Evolutionary conservation across 1,140 invertebrate genomes (phyloP), one percentile per base, ranked within the genome.

Genomic region (Gryllus bimaculatus): DNA sequence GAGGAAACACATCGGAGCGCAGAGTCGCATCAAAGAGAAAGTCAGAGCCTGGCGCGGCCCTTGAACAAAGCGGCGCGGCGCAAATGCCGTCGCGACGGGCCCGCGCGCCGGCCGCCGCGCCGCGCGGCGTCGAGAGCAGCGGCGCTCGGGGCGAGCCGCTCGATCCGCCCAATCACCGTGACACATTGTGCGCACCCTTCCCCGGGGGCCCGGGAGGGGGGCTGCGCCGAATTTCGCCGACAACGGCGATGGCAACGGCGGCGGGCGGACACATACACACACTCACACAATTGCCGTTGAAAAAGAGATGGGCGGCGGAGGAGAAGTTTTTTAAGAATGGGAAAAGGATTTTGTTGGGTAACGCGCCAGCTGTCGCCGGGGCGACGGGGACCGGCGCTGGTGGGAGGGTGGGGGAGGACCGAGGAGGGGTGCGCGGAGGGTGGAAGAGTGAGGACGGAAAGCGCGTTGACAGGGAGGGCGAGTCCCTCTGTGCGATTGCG

Each of bases 281-380:
- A 66, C 54, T 3, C 10, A 66, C 10, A 66, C 10, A 66, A 66
- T 66, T 18, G 54, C 54, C 54, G 54, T 66, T 66, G 54, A 66
- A 66, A 66, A 66, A 66, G 54, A 66, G 54, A 66, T 66, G 54
- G 7, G 2, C 7, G 54, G 54, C 54, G 18, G 54, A 66, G 26
- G 26, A 39, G 26, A 66, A 10, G 10, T 66, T 66, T 66, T 66
- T 13, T 13, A 66, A 18, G 18, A 66, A 13, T 10, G 54, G 54
- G 54, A 66, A 66, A 66, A 66, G 54, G 54, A 66, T 66, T 66
- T 66, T 66, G 54, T 66, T 18, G 54, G 54, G 54, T 66, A 66
- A 66, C 54, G 54, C 54, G 18, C 54, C 54, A 66, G 10, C 54
- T 66, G 54, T 18, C 18, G 54, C 54, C 18, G 54, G 10, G 2